Percentiles rank a stretch among this genome's conserved stretches.
Evolutionary conservation across 2,888 invertebrate species (phyloP).

Genomic region (Papilio demoleus): DNA sequence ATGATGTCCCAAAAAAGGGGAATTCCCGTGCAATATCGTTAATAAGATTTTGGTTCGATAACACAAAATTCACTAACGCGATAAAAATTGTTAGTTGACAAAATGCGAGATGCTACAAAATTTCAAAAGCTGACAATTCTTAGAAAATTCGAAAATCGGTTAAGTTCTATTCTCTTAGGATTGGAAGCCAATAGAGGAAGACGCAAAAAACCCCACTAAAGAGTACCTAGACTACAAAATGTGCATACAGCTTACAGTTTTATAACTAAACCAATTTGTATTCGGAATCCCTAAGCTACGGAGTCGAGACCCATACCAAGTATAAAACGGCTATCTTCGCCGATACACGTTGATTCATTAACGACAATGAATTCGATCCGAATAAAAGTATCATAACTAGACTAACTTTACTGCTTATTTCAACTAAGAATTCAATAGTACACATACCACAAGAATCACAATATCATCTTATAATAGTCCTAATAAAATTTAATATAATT

Average conservation of each 20-base stretch:
- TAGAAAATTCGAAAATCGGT: conserved; percentile 36
- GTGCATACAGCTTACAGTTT: conserved; percentile 66
- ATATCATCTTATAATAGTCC: too few relatives aligned
- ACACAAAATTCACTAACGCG: neutral
- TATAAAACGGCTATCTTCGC: conserved; percentile 45
- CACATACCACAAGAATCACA: too few relatives aligned
- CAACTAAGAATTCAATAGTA: neutral
- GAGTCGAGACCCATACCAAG: conserved; percentile 44
- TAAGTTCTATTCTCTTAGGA: conserved; percentile 28
- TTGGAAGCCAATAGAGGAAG: conserved; percentile 33
- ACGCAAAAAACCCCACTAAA: conserved; percentile 38
- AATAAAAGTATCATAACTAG: neutral
- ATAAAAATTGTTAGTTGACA: neutral
- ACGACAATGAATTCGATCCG: conserved; percentile 40
- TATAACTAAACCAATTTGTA: conserved; percentile 77
- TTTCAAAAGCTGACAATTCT: conserved; percentile 15
- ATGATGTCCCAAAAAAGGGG: neutral
- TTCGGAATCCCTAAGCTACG: conserved; percentile 63
- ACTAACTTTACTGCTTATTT: neutral
- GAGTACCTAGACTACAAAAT: conserved; percentile 53
- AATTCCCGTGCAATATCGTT: neutral
- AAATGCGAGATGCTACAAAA: neutral
- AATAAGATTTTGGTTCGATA: neutral
- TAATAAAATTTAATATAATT: too few relatives aligned
- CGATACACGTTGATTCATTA: conserved; percentile 41